phyloP scores from a whole-genome alignment of 2,888 invertebrate genomes.

The Bombylius major region DNA sequence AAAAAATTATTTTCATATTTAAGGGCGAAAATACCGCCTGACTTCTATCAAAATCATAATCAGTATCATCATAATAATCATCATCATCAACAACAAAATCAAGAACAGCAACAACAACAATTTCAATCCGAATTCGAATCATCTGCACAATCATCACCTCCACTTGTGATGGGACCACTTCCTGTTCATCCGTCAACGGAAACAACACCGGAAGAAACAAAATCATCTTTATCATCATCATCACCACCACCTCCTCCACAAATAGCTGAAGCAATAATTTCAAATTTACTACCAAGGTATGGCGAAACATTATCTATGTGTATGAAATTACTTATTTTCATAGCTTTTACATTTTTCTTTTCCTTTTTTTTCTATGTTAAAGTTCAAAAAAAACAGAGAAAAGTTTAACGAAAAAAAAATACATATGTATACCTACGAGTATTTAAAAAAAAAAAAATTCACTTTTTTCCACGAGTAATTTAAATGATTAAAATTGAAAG shows the following conservation, averaged over 20 bases:
- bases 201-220: slow-evolving; percentile 3
- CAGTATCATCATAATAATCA: slow-evolving; percentile 14
- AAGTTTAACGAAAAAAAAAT: no score
- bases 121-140: background rate
- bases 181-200: slow-evolving; percentile 20
- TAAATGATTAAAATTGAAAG: no score
- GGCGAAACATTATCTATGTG: slow-evolving; percentile 18
- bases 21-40: slow-evolving; percentile 58
- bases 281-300: slow-evolving; percentile 61
- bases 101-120: background rate
- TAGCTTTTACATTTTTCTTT: no score
- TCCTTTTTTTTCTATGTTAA: no score
- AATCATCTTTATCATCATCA: slow-evolving; percentile 31
- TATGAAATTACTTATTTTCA: slow-evolving; percentile 10
- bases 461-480: no score
- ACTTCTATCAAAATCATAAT: slow-evolving; percentile 39
- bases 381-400: no score
- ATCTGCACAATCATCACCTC: slow-evolving; percentile 5
- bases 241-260: slow-evolving; percentile 55
- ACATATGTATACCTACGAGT: no score
- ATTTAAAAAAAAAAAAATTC: no score
- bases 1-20: background rate
- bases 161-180: slow-evolving; percentile 38
- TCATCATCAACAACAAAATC: slow-evolving; percentile 3
- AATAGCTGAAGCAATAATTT: slow-evolving; percentile 63